Evolutionary conservation across 2,113 vertebrate genomes (phyloP), one percentile per base, ranked within the genome.

Genomic region (Lepus americanus): DNA sequence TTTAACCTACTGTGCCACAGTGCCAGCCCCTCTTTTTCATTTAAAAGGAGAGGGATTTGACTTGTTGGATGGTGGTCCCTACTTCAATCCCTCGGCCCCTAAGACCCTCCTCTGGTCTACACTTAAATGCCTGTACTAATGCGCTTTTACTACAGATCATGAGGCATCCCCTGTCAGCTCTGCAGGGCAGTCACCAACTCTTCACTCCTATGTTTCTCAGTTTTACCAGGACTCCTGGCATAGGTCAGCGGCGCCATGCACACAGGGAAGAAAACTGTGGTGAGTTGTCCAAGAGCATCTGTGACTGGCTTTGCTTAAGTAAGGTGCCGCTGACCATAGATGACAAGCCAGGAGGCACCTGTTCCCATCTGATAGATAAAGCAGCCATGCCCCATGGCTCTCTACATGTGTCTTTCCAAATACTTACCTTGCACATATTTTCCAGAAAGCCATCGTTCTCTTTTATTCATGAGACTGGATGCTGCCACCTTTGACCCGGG

Each of bases 111-210:
- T 81, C 49, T 63, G 19, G 31, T 17, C 29, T 66, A 6, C 6
- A 64, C 5, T 1, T 55, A 23, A 5, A 2, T 59, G 13, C 19
- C 44, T 22, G 7, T 4, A 9, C 9, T 6, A 0, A 1, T 7
- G 1, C 4, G 25, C 4, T 19, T n/a, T 88, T 22, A 33, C 53
- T 13, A 27, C 1, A 55, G 25, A 0, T 25, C 9, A 9, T 5
- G 23, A 14, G 9, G 6, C 36, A 3, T 39, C 25, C 76, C 9
- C 11, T 51, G 2, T 59, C 14, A 22, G 12, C 1, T 49, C 4
- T 31, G 2, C 0, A 9, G 7, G 13, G n/a, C 83, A 73, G 25
- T 44, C 29, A 69, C 9, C 14, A 9, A 53, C 1, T 63, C 29
- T 17, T 33, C 2, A 0, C 76, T 25, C 44, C 17, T 27, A 0